Base-by-base conservation (phyloP, 2,113 vertebrate species). In the Oxyruncus cristatus region DNA sequence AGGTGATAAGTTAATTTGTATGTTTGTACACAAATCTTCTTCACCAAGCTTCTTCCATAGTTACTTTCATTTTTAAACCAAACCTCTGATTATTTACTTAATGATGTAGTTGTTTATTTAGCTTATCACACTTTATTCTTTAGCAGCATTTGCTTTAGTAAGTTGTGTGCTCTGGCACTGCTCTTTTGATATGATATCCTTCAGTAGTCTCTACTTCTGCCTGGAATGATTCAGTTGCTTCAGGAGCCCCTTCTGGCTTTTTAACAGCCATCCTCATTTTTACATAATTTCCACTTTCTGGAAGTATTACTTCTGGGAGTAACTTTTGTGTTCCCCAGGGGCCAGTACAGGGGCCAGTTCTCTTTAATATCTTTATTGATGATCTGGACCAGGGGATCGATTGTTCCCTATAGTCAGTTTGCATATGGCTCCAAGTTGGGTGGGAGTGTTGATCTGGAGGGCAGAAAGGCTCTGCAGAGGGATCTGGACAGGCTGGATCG, bases 141-240 rank as follows among this genome's bases (percentile, higher is more conserved):
- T 41, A 58, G 28, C 37, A 83, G 33, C 42, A 41, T 88, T 88
- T 85, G 22, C 66, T 66, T 70, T 80, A n/a, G 22, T 37, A 37
- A 72, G 26, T 41, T 44, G 14, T 46, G 24, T 75, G 22, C 35
- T 39, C 39, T 59, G 56, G 17, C 42, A 32, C 42, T 49, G 28
- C 1, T 1, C 42, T 82, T 75, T 52, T 4, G 3, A 11, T 58
- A 14, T 0, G 0, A 24, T n/a, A 41, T 70, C 33, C 39, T 79
- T 62, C 46, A 44, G 32, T n/a, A 74, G n/a, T 71, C 28, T 74
- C 55, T 88, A 8, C 24, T 90, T 50, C 50, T 85, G 28, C 61
- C 41, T 78, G 27, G 23, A 49, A 52, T 22, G 32, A 49, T 49
- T 68, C 22, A 27, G 12, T 68, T 94, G 24, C 39, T 88, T 53